Base-by-base conservation (phyloP, 2,797 vertebrate species). In the Gallirallus australis region DNA sequence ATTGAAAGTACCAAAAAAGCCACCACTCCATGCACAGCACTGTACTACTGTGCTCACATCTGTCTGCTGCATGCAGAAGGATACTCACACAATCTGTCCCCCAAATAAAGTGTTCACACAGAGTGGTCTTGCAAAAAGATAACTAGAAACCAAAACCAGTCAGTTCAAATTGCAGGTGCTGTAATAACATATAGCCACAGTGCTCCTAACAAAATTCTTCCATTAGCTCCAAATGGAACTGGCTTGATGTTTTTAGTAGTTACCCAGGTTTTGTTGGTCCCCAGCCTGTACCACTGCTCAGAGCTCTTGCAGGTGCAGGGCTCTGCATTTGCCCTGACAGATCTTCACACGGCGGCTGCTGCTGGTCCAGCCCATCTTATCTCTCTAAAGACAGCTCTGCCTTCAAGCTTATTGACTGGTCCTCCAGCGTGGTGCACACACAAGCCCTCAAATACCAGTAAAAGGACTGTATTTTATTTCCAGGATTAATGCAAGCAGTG, bases 1-100 rank as follows among this genome's bases (percentile, higher is more conserved):
- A 48, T 5, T n/a, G 47, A 64, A 72, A 82, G 17, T 10, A 76
- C 63, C 50, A 15, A 68, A 73, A 80, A 73, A 64, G 69, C 53
- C 2, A 9, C 13, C 0, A 1, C 24, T 68, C 39, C 37, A 40
- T 0, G 1, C 57, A 57, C 27, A 45, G 47, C 40, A 31, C 30
- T 47, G 75, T 17, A 17, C 25, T 27, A 9, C 4, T 3, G 0
- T 6, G n/a, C 52, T 70, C 42, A 2, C 1, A 53, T 12, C 42
- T 42, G 73, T 42, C 30, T 70, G 19, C 23, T n/a, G 25, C 0
- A 0, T 4, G 21, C 78, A 63, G 30, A 81, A 84, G 13, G 66
- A 70, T 40, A 35, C 57, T 87, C 53, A 33, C 14, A 35, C 27
- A 12, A 80, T 12, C 30, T 42, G 37, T 14, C 50, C 77, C 30